Evolutionary conservation across 1,140 invertebrate genomes (phyloP), one percentile per base, ranked within the genome.

Genomic region (Apocrypta bakeri): DNA sequence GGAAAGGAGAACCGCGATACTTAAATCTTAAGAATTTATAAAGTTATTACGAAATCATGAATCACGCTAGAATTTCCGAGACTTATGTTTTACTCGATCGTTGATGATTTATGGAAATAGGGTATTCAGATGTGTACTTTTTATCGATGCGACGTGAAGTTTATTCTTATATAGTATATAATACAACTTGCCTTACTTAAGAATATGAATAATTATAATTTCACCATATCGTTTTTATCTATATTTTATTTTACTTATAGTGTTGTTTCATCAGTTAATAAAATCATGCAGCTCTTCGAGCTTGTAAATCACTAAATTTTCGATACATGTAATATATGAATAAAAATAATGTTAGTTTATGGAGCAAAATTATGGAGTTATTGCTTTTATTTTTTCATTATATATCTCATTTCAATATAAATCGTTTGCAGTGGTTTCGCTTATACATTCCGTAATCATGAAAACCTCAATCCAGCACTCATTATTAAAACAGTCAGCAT

Each of bases 271-370:
- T n/a, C n/a, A 1, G 40, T 48, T 27, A 42, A 48, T 12, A 7
- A 78, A 42, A 56, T 6, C 4, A 37, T 6, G 25, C 8, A 14
- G 7, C 37, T 42, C 48, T 31, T 37, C 33, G 8, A 72, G 24
- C 6, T 42, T 63, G 48, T 72, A 79, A 56, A 56, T 56, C n/a
- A n/a, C 17, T 56, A 68, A 11, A 29, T 64, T 80, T 80, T 64
- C 72, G n/a, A 74, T 42, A n/a, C 48, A 64, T 80, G 69, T 73
- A 80, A 73, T 40, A 73, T 73, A 29, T 73, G 12, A 80, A 72
- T 73, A 80, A 80, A 66, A 14, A 80, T 17, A 73, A 33, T 61
- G 27, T 72, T 61, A 79, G 42, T 72, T 21, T 77, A 66, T 48
- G n/a, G 31, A 78, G 9, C 33, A 37, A 4, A 37, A 37, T 9